Base-by-base conservation (phyloP, 2,797 vertebrate genomes). In the Melanotaenia maccullochi region DNA sequence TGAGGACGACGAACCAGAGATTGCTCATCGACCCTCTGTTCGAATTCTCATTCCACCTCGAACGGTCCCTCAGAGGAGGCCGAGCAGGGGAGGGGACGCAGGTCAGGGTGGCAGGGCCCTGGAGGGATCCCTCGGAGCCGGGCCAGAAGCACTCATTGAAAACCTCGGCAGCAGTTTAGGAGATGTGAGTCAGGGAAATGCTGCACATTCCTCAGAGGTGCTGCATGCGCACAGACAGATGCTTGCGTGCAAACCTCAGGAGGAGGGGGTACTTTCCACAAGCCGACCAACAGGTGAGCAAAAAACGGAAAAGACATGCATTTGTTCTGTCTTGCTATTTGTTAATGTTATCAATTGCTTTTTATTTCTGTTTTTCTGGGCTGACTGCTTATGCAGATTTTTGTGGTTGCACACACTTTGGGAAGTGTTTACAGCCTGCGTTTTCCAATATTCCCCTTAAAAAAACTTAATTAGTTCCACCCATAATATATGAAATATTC, bases 1-100 rank as follows among this genome's bases (percentile, higher is more conserved):
- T 0, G 98, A 99, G 89, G 97, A 99, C 1, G 97, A 98, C 0
- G 97, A 97, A 3, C 84, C 82, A 0, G 87, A 89, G 12, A 44
- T 40, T 22, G 73, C 84, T 9, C 83, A 51, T 12, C 66, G 86
- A 5, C 71, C 80, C 2, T 36, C 76, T 0, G 18, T 77, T 16
- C 76, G 85, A 22, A 80, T 88, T 57, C 72, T 75, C 51, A 75
- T 75, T 32, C 78, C 88, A 5, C 38, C 72, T 20, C 84, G 68
- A 24, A 33, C 30, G 0, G 84, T 86, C 47, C 77, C 65, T 52
- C 90, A 91, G 73, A 65, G 75, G 63, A 78, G 85, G 69, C 65
- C 73, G 1, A 69, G 92, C 22, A 83, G 85, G 12, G 87, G 75
- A n/a, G 91, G 89, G 49, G 69, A 52, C 0, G 71, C 1, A 33